phyloP scores from a whole-genome alignment of 1,140 invertebrate genomes.

The Ostrea edulis region DNA sequence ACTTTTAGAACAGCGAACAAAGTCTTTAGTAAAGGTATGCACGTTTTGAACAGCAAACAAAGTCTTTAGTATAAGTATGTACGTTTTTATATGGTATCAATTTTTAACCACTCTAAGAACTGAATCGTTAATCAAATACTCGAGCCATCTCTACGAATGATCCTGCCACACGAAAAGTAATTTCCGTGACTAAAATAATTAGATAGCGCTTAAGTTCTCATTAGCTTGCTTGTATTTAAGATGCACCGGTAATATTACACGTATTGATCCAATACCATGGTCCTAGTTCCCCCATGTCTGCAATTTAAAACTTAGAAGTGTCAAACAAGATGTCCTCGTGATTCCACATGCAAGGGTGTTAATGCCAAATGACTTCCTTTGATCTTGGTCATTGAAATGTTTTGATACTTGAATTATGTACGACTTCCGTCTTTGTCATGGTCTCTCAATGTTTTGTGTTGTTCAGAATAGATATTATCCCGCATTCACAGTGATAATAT shows the following conservation, averaged over 20 bases:
- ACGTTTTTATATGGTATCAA: background rate
- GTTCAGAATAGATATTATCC: background rate
- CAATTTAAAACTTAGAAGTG: slow-evolving; percentile 18
- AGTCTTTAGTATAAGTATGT: background rate
- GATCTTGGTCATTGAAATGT: slow-evolving; percentile 10
- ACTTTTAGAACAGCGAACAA: too few species aligned
- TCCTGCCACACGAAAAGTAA: slow-evolving; percentile 8
- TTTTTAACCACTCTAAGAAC: background rate
- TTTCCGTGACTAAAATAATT: slow-evolving; percentile 30
- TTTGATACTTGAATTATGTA: slow-evolving; percentile 20
- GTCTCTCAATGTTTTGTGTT: background rate
- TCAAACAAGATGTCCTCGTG: background rate
- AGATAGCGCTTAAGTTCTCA: slow-evolving; percentile 24
- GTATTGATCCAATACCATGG: background rate
- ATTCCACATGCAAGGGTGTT: background rate
- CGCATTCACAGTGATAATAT: background rate
- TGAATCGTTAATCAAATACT: background rate
- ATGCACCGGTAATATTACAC: slow-evolving; percentile 11
- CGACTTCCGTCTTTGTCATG: background rate
- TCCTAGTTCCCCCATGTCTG: background rate
- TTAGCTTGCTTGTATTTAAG: slow-evolving; percentile 9
- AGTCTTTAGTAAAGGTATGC: background rate
- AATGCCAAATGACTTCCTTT: slow-evolving; percentile 21
- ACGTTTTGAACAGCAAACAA: too few species aligned
- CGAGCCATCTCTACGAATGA: background rate